Evolutionary conservation across 2,797 vertebrate species (phyloP).

Genomic region (Rallus crepitans): DNA sequence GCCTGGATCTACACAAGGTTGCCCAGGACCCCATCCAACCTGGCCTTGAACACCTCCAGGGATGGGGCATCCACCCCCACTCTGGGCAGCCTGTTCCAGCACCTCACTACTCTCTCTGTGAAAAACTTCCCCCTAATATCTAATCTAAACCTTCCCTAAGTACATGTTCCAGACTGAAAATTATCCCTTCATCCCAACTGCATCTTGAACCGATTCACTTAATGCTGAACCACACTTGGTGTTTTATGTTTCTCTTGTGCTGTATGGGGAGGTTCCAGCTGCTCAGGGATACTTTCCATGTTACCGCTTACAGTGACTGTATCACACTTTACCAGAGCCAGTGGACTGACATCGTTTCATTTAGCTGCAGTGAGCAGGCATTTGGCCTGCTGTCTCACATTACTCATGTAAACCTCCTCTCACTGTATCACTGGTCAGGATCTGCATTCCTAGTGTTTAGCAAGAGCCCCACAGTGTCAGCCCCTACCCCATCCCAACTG

Average conservation of each 20-base stretch:
- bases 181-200: background rate
- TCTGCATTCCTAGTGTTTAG: background rate
- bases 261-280: background rate
- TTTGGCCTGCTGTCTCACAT: background rate
- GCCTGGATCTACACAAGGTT: too few relatives aligned
- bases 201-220: background rate
- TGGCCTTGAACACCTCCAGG: too few relatives aligned
- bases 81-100: too few relatives aligned
- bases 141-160: background rate
- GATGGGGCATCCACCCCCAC: too few relatives aligned
- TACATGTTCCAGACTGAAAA: background rate
- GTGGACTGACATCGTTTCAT: background rate
- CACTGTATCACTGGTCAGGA: fast-evolving
- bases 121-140: too few relatives aligned
- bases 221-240: background rate
- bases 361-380: background rate
- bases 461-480: background rate
- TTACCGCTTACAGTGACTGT: background rate
- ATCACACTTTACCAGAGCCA: background rate
- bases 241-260: background rate
- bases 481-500: background rate
- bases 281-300: background rate
- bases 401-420: background rate
- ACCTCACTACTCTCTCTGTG: too few relatives aligned
- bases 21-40: too few relatives aligned